Evolutionary conservation across 37 sponge, comb jelly and placozoan species (phyloP).

Genomic region (Haliclona indistincta): DNA sequence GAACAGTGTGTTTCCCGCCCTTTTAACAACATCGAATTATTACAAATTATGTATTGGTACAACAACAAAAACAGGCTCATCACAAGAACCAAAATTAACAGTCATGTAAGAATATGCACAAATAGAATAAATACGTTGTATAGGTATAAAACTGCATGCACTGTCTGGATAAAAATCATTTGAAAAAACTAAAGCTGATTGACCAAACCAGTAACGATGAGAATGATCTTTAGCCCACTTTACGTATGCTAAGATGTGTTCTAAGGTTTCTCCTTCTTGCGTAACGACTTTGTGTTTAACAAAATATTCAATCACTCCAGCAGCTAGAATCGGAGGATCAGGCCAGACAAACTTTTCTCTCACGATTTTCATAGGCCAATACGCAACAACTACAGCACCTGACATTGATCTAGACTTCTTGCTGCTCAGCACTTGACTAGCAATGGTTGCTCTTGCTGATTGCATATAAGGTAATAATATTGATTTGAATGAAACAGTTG

Average conservation of each 20-base stretch:
- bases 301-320: constrained; percentile 34
- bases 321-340: not conserved
- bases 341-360: too few relatives aligned
- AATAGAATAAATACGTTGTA: too few relatives aligned
- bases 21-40: too few relatives aligned
- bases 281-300: constrained; percentile 15
- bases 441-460: constrained; percentile 14
- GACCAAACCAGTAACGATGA: constrained; percentile 16
- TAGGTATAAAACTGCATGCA: too few relatives aligned
- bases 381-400: constrained; percentile 30
- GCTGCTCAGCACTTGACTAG: constrained; percentile 38
- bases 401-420: not conserved
- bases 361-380: constrained; percentile 40
- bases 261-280: not conserved
- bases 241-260: constrained; percentile 35
- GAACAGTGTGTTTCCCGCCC: too few relatives aligned
- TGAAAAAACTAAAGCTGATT: constrained; percentile 35
- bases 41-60: too few relatives aligned
- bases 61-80: too few relatives aligned
- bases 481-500: not conserved
- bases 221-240: constrained; percentile 38
- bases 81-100: too few relatives aligned
- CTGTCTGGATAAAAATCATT: too few relatives aligned
- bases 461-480: constrained; percentile 6
- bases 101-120: too few relatives aligned